Evolutionary conservation across 1,140 invertebrate genomes (phyloP).

Genomic region (Diuraphis noxia): DNA sequence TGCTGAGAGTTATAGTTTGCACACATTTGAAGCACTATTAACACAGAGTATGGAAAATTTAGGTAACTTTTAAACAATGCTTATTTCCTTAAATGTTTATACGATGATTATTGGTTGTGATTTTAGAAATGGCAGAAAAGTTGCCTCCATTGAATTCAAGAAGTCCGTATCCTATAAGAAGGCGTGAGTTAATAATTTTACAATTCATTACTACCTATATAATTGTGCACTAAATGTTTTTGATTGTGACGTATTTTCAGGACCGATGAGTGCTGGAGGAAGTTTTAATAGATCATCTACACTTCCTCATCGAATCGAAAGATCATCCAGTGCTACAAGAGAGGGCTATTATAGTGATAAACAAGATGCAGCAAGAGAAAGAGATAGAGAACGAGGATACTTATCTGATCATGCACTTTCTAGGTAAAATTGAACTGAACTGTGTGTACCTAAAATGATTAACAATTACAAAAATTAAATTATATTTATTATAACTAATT

Average conservation of each 20-base stretch:
- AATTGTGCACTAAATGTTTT: neutral
- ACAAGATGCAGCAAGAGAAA: constrained; percentile 72
- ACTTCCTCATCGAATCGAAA: constrained; percentile 68
- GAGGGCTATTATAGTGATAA: constrained; percentile 86
- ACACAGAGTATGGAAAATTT: constrained; percentile 95
- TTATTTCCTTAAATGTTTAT: neutral
- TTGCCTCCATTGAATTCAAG: constrained; percentile 78
- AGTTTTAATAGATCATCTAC: constrained; percentile 75
- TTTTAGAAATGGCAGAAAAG: constrained; percentile 81
- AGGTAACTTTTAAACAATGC: constrained; percentile 64
- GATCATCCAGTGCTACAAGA: constrained; percentile 65
- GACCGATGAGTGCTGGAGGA: constrained; percentile 55
- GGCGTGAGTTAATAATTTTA: constrained; percentile 67
- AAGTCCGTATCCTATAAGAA: constrained; percentile 77
- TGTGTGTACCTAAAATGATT: neutral
- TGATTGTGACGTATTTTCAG: constrained; percentile 24
- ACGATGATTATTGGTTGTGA: constrained; percentile 57
- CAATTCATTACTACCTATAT: neutral
- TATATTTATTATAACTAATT: neutral
- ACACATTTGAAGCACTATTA: constrained; percentile 89
- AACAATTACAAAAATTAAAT: neutral
- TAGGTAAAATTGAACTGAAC: constrained; percentile 13
- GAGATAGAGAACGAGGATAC: constrained; percentile 59
- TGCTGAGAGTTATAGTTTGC: constrained; percentile 89
- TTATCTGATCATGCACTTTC: constrained; percentile 54